phyloP scores from a whole-genome alignment of 2,797 vertebrate genomes.

The Otolemur crassicaudatus region DNA sequence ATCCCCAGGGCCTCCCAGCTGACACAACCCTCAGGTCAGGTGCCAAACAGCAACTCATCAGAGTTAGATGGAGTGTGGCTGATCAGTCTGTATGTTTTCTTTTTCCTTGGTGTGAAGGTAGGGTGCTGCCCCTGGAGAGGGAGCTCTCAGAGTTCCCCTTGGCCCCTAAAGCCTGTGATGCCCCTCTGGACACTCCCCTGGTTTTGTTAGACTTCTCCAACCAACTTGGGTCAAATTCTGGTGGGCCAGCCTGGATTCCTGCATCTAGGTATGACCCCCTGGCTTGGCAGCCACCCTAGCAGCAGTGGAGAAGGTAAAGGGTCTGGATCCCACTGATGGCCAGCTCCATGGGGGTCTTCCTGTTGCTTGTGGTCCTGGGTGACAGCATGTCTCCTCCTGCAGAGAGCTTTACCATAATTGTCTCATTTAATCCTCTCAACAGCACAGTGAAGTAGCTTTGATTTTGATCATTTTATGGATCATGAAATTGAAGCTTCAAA shows the following conservation, averaged over 20 bases:
- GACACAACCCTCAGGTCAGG: neutral
- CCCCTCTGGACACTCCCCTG: neutral
- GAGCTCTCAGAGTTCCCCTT: neutral
- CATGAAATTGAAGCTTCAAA: conserved; percentile 31
- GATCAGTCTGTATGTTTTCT: conserved; percentile 83
- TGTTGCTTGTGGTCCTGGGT: neutral
- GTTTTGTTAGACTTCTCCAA: conserved; percentile 22
- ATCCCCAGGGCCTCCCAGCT: conserved; percentile 68
- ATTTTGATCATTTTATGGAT: conserved; percentile 15
- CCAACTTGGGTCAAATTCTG: conserved; percentile 86
- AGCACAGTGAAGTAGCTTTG: neutral
- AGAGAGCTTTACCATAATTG: conserved; percentile 1
- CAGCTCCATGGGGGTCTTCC: conserved; percentile 60
- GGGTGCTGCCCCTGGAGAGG: conserved; percentile 47
- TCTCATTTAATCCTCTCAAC: neutral
- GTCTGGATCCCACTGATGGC: conserved; percentile 64
- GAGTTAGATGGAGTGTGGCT: conserved; percentile 86
- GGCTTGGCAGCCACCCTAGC: conserved; percentile 67
- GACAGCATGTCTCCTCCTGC: neutral
- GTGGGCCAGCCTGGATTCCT: neutral
- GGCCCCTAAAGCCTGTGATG: neutral
- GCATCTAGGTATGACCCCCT: conserved; percentile 84
- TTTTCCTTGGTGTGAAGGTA: conserved; percentile 77
- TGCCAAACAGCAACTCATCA: conserved; percentile 88
- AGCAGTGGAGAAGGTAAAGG: conserved; percentile 52